Percentiles rank a stretch among this genome's conserved stretches.
phyloP scores from a whole-genome alignment of 2,888 invertebrate species.

The Girardia tigrina region DNA sequence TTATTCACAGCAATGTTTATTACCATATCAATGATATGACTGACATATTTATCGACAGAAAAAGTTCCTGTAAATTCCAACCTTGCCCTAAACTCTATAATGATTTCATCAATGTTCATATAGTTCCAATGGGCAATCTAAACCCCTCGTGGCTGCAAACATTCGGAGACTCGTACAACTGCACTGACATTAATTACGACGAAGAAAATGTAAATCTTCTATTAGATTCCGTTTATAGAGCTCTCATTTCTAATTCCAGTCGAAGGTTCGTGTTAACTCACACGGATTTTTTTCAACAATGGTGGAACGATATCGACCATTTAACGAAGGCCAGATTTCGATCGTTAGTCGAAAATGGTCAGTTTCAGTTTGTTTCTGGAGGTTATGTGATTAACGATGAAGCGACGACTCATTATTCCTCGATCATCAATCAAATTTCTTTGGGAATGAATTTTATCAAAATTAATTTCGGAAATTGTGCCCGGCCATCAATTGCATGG shows the following conservation, averaged over 20 bases:
- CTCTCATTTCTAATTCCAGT: slow-evolving; percentile 59
- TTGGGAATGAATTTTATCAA: slow-evolving; percentile 52
- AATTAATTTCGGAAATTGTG: slow-evolving; percentile 55
- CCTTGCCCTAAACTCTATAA: background rate
- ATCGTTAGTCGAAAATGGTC: slow-evolving; percentile 42
- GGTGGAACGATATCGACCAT: slow-evolving; percentile 63
- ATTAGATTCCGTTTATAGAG: slow-evolving; percentile 67
- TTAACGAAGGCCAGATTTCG: slow-evolving; percentile 56
- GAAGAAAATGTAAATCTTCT: slow-evolving; percentile 69
- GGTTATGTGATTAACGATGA: slow-evolving; percentile 56
- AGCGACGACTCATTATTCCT: slow-evolving; percentile 53
- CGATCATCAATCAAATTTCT: slow-evolving; percentile 54
- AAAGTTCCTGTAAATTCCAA: background rate
- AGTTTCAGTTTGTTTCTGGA: slow-evolving; percentile 52
- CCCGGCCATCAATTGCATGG: slow-evolving; percentile 65
- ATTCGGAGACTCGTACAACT: slow-evolving; percentile 75
- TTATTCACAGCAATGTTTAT: background rate
- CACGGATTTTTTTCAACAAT: slow-evolving; percentile 71
- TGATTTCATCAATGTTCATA: slow-evolving; percentile 61
- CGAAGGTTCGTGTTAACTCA: slow-evolving; percentile 72
- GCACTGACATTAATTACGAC: slow-evolving; percentile 43
- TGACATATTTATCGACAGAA: background rate
- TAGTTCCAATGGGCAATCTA: slow-evolving; percentile 73
- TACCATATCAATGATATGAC: background rate
- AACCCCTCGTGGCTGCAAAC: slow-evolving; percentile 89